A percentile compares a stretch with the other conserved stretches of the same genome.
Evolutionary conservation across 2,797 vertebrate species (phyloP).

Genomic region (Cyclopterus lumpus): DNA sequence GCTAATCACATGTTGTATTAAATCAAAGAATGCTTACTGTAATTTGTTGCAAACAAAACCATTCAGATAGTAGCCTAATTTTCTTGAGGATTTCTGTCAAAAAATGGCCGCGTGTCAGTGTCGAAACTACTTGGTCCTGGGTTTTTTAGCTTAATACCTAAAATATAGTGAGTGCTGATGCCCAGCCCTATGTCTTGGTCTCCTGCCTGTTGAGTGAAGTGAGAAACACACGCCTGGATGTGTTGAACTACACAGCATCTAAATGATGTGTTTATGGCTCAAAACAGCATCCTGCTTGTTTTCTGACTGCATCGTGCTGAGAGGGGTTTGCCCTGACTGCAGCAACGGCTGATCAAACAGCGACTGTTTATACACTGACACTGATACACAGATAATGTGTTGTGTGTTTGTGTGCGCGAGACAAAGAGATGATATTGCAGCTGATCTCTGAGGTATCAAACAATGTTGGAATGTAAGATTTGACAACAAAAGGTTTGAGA

Average conservation of each 20-base stretch:
- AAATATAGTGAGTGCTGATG: not conserved
- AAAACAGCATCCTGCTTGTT: constrained; percentile 39
- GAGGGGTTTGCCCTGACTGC: constrained; percentile 39
- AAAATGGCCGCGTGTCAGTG: not conserved
- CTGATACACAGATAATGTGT: not conserved
- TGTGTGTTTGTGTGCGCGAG: not conserved
- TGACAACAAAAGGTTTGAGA: not conserved
- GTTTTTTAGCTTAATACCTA: not conserved
- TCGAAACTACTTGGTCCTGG: not conserved
- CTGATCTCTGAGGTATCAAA: not conserved
- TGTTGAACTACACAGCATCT: constrained; percentile 4
- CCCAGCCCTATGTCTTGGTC: not conserved
- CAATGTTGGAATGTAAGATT: not conserved
- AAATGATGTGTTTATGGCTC: constrained; percentile 31
- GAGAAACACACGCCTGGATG: not conserved
- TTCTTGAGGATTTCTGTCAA: not conserved
- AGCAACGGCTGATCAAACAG: constrained; percentile 51
- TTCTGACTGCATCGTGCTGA: constrained; percentile 23
- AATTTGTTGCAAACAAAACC: not conserved
- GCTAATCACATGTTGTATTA: not conserved
- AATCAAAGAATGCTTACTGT: not conserved
- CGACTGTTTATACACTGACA: not conserved
- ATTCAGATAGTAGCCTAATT: not conserved
- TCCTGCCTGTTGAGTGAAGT: constrained; percentile 14
- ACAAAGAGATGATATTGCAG: not conserved